phyloP scores from a whole-genome alignment of 2,888 invertebrate genomes.

The Apodemia hepburni region DNA sequence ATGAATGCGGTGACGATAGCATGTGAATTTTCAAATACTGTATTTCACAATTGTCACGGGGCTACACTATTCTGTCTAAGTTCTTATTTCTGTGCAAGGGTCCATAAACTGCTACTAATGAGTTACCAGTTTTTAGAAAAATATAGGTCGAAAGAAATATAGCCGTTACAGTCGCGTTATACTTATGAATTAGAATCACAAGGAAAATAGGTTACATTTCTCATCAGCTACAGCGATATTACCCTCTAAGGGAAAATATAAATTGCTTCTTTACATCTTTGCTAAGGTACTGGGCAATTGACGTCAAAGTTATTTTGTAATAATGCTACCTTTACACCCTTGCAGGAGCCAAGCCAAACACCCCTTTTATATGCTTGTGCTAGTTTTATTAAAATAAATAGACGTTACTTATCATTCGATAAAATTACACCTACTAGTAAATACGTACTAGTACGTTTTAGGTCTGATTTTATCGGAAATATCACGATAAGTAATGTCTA shows the following conservation, averaged over 20 bases:
- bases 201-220: not conserved
- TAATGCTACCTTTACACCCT: too few species aligned
- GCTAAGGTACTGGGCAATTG: too few species aligned
- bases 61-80: not conserved
- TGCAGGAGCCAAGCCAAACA: too few species aligned
- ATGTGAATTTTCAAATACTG: not conserved
- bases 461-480: too few species aligned
- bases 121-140: not conserved
- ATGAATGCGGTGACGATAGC: not conserved
- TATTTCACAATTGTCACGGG: not conserved
- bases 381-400: too few species aligned
- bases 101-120: not conserved
- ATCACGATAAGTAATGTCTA: too few species aligned
- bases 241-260: not conserved
- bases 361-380: too few species aligned
- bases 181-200: constrained; percentile 5
- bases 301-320: too few species aligned
- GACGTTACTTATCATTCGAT: too few species aligned
- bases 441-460: too few species aligned
- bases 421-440: too few species aligned
- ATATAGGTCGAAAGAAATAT: not conserved
- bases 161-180: not conserved
- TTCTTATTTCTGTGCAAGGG: not conserved
- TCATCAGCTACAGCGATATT: not conserved
- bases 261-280: too few species aligned